These are phyloP conservation scores for Macrobrachium nipponense DNA, from an alignment of 1,140 invertebrate genomes.

Conservation along the genomic window DNA sequence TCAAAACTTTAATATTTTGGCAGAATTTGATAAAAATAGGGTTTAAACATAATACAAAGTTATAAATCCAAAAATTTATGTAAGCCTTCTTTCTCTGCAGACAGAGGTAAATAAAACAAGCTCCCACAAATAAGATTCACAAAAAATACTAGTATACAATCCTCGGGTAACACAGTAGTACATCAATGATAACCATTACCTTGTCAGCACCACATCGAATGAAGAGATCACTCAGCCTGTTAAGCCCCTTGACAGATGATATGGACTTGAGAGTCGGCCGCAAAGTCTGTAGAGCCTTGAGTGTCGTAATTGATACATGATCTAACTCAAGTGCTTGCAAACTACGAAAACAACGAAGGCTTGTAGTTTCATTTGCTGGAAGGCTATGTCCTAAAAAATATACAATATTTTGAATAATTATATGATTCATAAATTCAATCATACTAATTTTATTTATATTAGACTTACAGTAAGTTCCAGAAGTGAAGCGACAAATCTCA, in stretches of 20 bases:
- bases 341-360: constrained; percentile 41
- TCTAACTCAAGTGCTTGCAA: constrained; percentile 26
- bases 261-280: constrained; percentile 24
- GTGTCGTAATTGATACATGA: constrained; percentile 19
- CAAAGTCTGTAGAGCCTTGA: constrained; percentile 41
- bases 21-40: no score
- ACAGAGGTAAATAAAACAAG: no score
- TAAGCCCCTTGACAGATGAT: constrained; percentile 7
- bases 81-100: no score
- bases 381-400: neutral
- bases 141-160: no score
- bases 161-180: no score
- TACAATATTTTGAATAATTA: neutral
- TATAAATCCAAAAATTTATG: no score
- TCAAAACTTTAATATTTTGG: no score
- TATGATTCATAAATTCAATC: no score
- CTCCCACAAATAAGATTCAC: no score
- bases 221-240: constrained; percentile 19
- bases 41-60: no score
- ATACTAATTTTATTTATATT: neutral
- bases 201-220: constrained; percentile 47
- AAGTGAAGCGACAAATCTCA: no score
- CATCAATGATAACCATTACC: constrained; percentile 2
- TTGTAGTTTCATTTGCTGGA: constrained; percentile 7
- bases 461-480: no score